Evolutionary conservation across 2,888 invertebrate genomes (phyloP).

Genomic region (Tetrapedia diversipes): DNA sequence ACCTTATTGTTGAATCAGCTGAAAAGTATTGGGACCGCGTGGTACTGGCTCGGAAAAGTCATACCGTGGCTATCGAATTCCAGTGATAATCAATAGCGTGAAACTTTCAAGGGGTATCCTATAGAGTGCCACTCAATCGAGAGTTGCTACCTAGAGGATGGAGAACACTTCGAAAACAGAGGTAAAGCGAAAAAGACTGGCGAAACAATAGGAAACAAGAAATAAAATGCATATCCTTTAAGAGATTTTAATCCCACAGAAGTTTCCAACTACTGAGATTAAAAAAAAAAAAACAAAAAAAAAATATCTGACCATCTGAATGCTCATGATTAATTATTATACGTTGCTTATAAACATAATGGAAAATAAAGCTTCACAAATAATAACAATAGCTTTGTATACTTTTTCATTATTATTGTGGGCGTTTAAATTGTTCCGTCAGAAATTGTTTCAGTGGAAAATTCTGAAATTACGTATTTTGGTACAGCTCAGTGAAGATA

Average conservation of each 20-base stretch:
- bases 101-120: slow-evolving; percentile 45
- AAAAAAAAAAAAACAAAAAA: too few species aligned
- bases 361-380: neutral
- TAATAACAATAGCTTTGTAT: neutral
- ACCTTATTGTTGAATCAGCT: neutral
- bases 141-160: slow-evolving; percentile 26
- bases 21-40: slow-evolving; percentile 1
- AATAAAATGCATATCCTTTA: neutral
- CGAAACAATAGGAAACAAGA: slow-evolving; percentile 25
- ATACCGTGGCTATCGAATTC: slow-evolving; percentile 44
- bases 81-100: slow-evolving; percentile 48
- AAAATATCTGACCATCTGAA: too few species aligned
- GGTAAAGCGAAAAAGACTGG: slow-evolving; percentile 15
- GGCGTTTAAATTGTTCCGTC: too few species aligned
- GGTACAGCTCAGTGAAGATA: neutral
- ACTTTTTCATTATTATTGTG: neutral
- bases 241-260: neutral
- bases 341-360: neutral
- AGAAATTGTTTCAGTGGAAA: too few species aligned
- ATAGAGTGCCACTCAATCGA: slow-evolving; percentile 43
- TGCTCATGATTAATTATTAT: neutral
- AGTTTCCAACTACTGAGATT: neutral
- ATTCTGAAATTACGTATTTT: too few species aligned
- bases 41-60: slow-evolving; percentile 26
- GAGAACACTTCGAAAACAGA: slow-evolving; percentile 31